Conservation (phyloP, 2,888 invertebrate genomes). For the Tachina grossa region DNA sequence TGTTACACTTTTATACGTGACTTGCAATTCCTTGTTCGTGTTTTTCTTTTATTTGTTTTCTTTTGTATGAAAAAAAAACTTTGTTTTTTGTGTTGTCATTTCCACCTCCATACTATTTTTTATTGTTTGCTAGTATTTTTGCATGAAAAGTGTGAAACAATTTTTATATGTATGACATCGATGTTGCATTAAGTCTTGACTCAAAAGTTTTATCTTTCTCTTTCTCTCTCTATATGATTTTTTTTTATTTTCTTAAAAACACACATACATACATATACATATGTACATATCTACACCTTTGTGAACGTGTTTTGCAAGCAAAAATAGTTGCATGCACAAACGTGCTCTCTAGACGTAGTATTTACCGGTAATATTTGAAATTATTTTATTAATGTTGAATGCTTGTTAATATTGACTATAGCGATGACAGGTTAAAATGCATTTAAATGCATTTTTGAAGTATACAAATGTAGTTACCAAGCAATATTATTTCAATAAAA, state of each 20-base stretch:
- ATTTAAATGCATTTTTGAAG: neutral
- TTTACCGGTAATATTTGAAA: conserved; percentile 1
- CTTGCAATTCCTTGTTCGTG: conserved; percentile 28
- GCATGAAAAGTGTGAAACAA: conserved; percentile 16
- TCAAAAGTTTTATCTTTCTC: conserved; percentile 8
- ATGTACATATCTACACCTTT: neutral
- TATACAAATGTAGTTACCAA: no score
- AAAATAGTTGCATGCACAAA: conserved; percentile 8
- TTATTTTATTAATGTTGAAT: conserved; percentile 28
- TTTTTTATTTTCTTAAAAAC: no score
- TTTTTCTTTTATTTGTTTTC: conserved; percentile 12
- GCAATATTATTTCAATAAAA: no score
- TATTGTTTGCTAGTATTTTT: conserved; percentile 24
- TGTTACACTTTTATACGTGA: conserved; percentile 62
- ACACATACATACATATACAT: neutral
- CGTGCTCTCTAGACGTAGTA: neutral
- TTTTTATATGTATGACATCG: conserved; percentile 17
- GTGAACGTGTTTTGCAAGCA: conserved; percentile 27
- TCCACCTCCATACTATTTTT: neutral
- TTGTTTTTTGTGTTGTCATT: neutral
- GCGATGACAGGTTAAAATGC: conserved; percentile 27
- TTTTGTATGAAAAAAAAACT: neutral
- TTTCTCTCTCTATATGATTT: no score
- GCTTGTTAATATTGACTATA: conserved; percentile 25
- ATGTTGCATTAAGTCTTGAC: conserved; percentile 38